A percentile compares a stretch with the other conserved stretches of the same genome.
Conservation (phyloP, 1,140 invertebrate species). For the Nebria ingens region DNA sequence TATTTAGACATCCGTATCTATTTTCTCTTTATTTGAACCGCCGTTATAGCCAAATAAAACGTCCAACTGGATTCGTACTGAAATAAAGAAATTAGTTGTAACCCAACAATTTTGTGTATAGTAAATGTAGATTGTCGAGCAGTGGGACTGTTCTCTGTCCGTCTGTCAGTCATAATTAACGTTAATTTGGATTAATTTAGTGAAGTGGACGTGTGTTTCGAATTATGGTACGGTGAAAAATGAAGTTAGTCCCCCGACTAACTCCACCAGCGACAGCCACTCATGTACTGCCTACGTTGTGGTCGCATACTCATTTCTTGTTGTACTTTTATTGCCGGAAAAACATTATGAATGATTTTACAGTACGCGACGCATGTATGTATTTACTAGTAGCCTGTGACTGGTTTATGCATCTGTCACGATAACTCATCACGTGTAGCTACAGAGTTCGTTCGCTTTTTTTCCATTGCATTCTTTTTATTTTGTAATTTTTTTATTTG, state of each 20-base stretch:
- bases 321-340: conserved; percentile 9
- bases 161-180: conserved; percentile 5
- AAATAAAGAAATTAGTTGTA: neutral
- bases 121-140: neutral
- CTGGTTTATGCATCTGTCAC: conserved; percentile 8
- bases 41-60: no score
- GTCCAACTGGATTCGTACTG: neutral
- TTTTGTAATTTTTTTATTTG: no score
- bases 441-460: neutral
- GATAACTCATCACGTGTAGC: conserved; percentile 3
- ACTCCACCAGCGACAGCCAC: neutral
- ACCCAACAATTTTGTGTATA: no score
- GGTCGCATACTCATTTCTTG: neutral
- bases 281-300: no score
- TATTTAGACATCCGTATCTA: no score
- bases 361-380: conserved; percentile 5
- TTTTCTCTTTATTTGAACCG: no score
- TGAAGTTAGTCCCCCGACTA: neutral
- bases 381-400: neutral
- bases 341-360: conserved; percentile 9
- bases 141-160: neutral
- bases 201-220: conserved; percentile 8
- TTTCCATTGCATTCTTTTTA: no score
- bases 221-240: conserved; percentile 7
- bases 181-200: conserved; percentile 9